Percentiles rank a stretch among this genome's conserved stretches.
Evolutionary conservation across 1,140 invertebrate genomes (phyloP).

Genomic region (Aphaenogaster floridana): DNA sequence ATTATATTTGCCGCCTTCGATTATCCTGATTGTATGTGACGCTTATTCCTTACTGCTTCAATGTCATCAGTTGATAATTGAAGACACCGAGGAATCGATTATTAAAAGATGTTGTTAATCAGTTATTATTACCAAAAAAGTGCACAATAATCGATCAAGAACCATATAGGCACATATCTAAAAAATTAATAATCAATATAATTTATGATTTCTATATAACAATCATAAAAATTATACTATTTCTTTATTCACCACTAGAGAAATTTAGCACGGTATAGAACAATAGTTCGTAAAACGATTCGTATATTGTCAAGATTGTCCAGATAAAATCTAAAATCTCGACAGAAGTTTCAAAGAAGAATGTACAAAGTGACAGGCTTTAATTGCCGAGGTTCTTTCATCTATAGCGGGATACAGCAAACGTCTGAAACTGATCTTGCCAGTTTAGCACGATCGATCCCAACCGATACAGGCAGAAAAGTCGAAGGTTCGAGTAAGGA

Average conservation of each 20-base stretch:
- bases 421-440: slow-evolving; percentile 51
- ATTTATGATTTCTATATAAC: not conserved
- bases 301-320: not conserved
- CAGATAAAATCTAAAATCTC: slow-evolving; percentile 16
- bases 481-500: slow-evolving; percentile 62
- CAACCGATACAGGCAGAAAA: slow-evolving; percentile 47
- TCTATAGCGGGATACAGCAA: slow-evolving; percentile 14
- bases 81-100: not conserved
- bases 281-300: not conserved
- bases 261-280: not conserved
- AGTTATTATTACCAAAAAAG: not conserved
- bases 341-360: not conserved
- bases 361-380: slow-evolving; percentile 12
- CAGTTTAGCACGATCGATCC: slow-evolving; percentile 69
- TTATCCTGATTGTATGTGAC: slow-evolving; percentile 58
- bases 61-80: not conserved
- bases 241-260: not conserved
- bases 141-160: not conserved
- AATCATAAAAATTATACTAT: not conserved
- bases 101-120: not conserved
- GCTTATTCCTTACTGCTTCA: slow-evolving; percentile 1
- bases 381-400: slow-evolving; percentile 58
- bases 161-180: not conserved
- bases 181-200: slow-evolving; percentile 3
- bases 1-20: slow-evolving; percentile 74